These are phyloP conservation scores for Tiliacea aurago DNA, from an alignment of 2,888 invertebrate species.

Conservation along the genomic window DNA sequence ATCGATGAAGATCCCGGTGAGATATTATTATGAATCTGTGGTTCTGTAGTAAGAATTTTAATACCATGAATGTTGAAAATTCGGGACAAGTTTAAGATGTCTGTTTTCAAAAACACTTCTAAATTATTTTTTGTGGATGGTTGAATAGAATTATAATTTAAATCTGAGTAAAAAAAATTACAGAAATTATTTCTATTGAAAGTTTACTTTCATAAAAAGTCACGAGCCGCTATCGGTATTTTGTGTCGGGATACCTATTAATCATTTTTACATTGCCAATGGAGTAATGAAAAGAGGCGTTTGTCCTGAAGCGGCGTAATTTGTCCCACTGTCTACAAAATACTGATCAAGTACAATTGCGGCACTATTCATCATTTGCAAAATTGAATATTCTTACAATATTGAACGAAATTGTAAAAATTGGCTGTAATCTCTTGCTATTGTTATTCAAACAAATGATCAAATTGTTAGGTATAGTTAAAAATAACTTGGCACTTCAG, in stretches of 20 bases:
- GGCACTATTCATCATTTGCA: background rate
- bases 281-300: background rate
- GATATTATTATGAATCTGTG: slow-evolving; percentile 32
- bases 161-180: background rate
- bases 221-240: background rate
- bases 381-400: background rate
- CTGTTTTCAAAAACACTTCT: background rate
- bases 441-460: slow-evolving; percentile 19
- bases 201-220: background rate
- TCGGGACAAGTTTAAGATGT: background rate
- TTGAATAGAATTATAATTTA: background rate
- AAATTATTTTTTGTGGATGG: background rate
- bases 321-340: too few relatives aligned
- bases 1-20: slow-evolving; percentile 72
- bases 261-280: background rate
- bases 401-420: background rate
- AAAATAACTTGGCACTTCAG: slow-evolving; percentile 15
- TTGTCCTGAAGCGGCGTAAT: too few relatives aligned
- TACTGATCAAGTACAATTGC: background rate
- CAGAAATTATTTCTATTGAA: background rate
- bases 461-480: slow-evolving; percentile 1
- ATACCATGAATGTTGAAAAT: background rate
- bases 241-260: background rate
- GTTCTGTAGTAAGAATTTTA: slow-evolving; percentile 8
- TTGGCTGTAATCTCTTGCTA: slow-evolving; percentile 13